These are phyloP conservation scores for Nemoura dubitans DNA, from an alignment of 2,888 invertebrate genomes.

Conservation along the genomic window DNA sequence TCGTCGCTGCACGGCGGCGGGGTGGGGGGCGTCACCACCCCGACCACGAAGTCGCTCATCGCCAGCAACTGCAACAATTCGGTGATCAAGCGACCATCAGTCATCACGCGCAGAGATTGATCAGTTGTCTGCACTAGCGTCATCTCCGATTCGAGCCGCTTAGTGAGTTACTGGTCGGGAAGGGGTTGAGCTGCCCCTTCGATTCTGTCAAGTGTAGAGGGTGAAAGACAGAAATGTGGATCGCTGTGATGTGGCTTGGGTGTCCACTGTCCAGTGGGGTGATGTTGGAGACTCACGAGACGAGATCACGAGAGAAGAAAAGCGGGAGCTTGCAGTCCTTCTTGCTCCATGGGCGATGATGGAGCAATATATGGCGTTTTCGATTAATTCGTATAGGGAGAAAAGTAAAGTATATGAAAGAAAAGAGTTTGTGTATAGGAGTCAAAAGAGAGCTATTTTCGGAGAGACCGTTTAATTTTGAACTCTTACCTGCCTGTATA, in stretches of 20 bases:
- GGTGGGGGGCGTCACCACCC: constrained; percentile 18
- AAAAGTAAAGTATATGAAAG: too few species aligned
- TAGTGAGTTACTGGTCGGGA: not conserved
- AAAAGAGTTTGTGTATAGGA: too few species aligned
- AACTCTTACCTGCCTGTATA: too few species aligned
- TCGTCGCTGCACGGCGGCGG: constrained; percentile 37
- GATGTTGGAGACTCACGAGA: too few species aligned
- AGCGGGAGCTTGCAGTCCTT: too few species aligned
- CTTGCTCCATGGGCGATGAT: too few species aligned
- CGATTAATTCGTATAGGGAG: too few species aligned
- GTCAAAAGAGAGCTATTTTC: too few species aligned
- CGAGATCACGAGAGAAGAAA: too few species aligned
- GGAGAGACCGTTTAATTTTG: too few species aligned
- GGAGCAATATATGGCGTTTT: too few species aligned
- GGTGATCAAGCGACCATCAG: not conserved
- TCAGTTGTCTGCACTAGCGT: not conserved
- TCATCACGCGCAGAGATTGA: not conserved
- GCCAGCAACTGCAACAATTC: constrained; percentile 39
- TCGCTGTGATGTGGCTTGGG: not conserved
- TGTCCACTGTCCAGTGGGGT: too few species aligned
- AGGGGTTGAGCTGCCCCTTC: not conserved
- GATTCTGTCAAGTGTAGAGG: not conserved
- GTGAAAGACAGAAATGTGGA: not conserved
- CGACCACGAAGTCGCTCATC: constrained; percentile 38
- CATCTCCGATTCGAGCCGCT: not conserved